Conservation (phyloP, 2,113 vertebrate species). For the Oryzias melastigma region DNA sequence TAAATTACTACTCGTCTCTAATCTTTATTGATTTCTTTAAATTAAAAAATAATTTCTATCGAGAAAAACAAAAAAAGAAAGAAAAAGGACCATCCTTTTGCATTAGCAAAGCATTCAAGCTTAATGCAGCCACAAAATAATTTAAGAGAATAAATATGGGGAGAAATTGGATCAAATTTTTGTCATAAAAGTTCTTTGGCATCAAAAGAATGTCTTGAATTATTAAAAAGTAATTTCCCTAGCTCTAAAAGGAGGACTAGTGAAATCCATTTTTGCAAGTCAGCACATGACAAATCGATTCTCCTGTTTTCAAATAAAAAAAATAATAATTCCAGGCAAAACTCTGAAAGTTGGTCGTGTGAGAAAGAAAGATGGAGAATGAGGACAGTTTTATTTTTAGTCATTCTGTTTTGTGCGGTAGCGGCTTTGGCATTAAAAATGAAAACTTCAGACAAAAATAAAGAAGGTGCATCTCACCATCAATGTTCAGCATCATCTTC, state of each 20-base stretch:
- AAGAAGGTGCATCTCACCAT: slow-evolving; percentile 80
- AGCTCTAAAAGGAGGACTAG: neutral
- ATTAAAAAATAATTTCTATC: too few species aligned
- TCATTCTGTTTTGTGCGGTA: neutral
- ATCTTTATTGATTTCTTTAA: neutral
- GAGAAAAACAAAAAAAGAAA: too few species aligned
- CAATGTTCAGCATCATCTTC: slow-evolving; percentile 99
- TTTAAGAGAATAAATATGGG: too few species aligned
- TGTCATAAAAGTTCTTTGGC: too few species aligned
- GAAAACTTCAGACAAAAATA: neutral
- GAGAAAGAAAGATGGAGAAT: too few species aligned
- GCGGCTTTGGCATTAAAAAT: neutral
- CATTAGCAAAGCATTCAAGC: too few species aligned
- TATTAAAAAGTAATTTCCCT: slow-evolving; percentile 42
- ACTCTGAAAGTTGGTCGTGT: neutral
- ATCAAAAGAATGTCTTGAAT: slow-evolving; percentile 19
- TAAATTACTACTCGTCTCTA: slow-evolving; percentile 14
- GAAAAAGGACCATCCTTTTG: too few species aligned
- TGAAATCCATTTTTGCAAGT: slow-evolving; percentile 14
- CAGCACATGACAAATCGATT: neutral
- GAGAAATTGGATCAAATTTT: too few species aligned
- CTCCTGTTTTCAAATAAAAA: neutral
- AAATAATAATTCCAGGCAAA: neutral
- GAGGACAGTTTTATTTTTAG: neutral
- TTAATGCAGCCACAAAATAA: too few species aligned